A percentile compares a stretch with the other conserved stretches of the same genome.
Evolutionary conservation across 2,888 invertebrate species (phyloP).

Genomic region (Lepidocyrtinus sp.): DNA sequence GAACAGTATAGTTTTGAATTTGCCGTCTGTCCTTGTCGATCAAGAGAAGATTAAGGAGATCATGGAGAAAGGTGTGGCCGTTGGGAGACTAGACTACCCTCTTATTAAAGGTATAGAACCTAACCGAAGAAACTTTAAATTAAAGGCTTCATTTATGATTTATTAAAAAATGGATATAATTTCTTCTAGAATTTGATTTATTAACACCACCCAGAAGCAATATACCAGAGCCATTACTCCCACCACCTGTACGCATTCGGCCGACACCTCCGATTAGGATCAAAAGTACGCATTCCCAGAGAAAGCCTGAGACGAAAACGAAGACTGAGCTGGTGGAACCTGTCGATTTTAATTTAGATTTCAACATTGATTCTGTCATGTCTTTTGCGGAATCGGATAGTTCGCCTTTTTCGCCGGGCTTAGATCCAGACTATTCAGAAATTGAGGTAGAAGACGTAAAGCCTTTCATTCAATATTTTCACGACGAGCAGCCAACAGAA

Average conservation of each 20-base stretch:
- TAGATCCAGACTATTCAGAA: too few species aligned
- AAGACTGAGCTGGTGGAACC: neutral
- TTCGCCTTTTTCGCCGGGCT: neutral
- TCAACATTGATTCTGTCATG: neutral
- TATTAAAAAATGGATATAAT: neutral
- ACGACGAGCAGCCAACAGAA: neutral
- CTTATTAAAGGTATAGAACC: conserved; percentile 8
- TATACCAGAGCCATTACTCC: neutral
- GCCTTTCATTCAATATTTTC: neutral
- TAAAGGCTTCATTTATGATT: neutral
- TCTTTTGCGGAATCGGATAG: neutral
- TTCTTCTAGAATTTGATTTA: neutral
- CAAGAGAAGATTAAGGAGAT: conserved; percentile 29
- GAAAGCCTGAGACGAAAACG: too few species aligned
- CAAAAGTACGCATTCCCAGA: neutral
- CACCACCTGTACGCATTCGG: neutral
- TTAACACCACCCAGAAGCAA: neutral
- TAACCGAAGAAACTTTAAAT: too few species aligned
- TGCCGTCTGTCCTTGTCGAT: conserved; percentile 7
- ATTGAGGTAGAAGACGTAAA: neutral
- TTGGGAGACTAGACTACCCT: neutral
- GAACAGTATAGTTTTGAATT: neutral
- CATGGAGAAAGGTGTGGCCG: conserved; percentile 8
- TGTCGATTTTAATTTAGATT: neutral
- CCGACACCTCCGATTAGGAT: neutral